Evolutionary conservation across 2,113 vertebrate genomes (phyloP).

Genomic region (Montifringilla adamsi): DNA sequence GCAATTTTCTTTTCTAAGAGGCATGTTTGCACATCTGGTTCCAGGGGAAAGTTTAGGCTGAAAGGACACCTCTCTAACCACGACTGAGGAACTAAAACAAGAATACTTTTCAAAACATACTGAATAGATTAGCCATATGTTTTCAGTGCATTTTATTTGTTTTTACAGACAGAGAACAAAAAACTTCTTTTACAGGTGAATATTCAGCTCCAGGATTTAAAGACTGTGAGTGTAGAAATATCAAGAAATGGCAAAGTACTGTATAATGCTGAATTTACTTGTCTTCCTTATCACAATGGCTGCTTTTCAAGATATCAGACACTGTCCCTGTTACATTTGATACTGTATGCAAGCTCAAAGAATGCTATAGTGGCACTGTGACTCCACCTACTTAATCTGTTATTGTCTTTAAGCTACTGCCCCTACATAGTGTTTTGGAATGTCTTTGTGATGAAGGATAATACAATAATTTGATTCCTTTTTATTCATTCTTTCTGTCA

Average conservation of each 20-base stretch:
- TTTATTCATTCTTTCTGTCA: neutral
- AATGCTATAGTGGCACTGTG: neutral
- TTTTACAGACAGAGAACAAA: constrained; percentile 43
- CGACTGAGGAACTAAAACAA: constrained; percentile 39
- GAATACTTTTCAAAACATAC: constrained; percentile 46
- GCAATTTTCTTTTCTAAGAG: constrained; percentile 23
- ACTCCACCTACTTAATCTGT: neutral
- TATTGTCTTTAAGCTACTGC: neutral
- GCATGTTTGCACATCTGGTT: constrained; percentile 62
- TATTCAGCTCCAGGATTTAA: neutral
- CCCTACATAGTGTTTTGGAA: neutral
- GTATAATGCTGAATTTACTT: neutral
- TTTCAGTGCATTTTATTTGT: neutral
- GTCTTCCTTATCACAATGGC: neutral
- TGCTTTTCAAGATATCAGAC: neutral
- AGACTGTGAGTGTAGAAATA: constrained; percentile 28
- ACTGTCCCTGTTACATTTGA: neutral
- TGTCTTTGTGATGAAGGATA: neutral
- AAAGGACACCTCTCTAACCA: constrained; percentile 50
- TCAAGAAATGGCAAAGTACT: neutral
- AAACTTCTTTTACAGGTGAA: constrained; percentile 20
- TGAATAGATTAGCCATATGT: constrained; percentile 49
- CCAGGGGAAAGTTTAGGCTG: constrained; percentile 50
- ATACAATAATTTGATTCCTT: neutral
- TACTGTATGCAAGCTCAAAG: neutral